Evolutionary conservation across 2,888 invertebrate species (phyloP).

Genomic region (Drosophila mayaguana): DNA sequence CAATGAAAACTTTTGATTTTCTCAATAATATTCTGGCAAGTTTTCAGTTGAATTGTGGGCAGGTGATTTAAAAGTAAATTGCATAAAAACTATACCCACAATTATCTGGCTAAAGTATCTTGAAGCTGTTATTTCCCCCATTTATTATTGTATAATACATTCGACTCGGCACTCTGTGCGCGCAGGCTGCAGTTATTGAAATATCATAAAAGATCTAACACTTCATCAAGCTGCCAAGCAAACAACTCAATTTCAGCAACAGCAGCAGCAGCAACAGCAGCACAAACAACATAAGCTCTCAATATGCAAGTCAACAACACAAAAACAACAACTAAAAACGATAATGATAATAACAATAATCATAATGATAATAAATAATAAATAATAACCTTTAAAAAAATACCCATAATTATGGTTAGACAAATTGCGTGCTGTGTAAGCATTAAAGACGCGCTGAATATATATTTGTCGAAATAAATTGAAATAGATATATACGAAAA

Average conservation of each 20-base stretch:
- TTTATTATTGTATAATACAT: not conserved
- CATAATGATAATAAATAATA: constrained; percentile 21
- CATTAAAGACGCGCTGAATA: constrained; percentile 49
- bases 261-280: not conserved
- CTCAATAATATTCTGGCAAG: not conserved
- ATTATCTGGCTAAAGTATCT: not conserved
- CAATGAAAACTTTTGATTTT: not conserved
- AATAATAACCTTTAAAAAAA: constrained; percentile 38
- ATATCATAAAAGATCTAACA: constrained; percentile 4
- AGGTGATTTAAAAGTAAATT: not conserved
- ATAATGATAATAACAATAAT: constrained; percentile 27
- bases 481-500: constrained; percentile 57
- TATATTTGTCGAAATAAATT: constrained; percentile 70
- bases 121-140: not conserved
- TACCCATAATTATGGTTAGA: constrained; percentile 52
- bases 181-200: not conserved
- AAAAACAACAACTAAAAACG: constrained; percentile 35
- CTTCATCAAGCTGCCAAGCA: constrained; percentile 8
- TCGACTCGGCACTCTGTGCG: not conserved
- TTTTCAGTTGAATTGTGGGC: not conserved
- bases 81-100: not conserved
- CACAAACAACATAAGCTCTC: constrained; percentile 22
- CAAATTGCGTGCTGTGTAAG: constrained; percentile 61
- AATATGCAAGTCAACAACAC: constrained; percentile 50
- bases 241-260: constrained; percentile 3